Percentiles rank a stretch among this genome's conserved stretches.
Evolutionary conservation across 2,113 vertebrate species (phyloP).

Genomic region (Herpetotheres cachinnans): DNA sequence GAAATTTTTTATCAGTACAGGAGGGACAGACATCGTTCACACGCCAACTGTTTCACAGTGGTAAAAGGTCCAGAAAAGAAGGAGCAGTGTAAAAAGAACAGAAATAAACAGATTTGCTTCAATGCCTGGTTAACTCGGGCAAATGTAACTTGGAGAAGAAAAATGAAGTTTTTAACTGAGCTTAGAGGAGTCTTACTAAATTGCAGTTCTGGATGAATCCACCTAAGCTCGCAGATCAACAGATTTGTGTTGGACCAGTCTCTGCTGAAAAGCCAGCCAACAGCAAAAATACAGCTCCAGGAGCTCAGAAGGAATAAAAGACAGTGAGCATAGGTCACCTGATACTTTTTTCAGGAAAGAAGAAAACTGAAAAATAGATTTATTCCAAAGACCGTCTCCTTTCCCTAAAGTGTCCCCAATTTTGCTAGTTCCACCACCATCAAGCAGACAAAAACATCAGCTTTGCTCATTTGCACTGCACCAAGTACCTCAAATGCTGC

Average conservation of each 20-base stretch:
- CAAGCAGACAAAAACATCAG: not conserved
- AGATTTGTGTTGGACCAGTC: not conserved
- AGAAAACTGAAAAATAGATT: not conserved
- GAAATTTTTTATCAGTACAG: not conserved
- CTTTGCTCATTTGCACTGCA: not conserved
- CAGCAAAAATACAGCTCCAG: not conserved
- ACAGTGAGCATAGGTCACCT: not conserved
- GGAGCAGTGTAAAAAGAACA: conserved; percentile 4
- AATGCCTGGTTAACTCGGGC: not conserved
- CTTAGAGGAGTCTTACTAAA: not conserved
- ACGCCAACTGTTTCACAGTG: conserved; percentile 49
- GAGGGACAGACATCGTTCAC: conserved; percentile 28
- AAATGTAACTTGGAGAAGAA: not conserved
- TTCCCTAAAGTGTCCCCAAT: not conserved
- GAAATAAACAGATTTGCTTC: conserved; percentile 15
- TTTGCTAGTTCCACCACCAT: not conserved
- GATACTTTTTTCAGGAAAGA: not conserved
- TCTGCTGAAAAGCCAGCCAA: not conserved
- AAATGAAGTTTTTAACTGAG: not conserved
- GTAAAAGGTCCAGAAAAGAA: conserved; percentile 25
- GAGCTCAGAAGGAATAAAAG: not conserved
- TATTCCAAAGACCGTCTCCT: not conserved
- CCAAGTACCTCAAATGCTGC: not conserved
- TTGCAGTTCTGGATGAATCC: not conserved
- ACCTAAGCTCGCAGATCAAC: not conserved